These are phyloP conservation scores for Chloroceryle aenea DNA, from an alignment of 2,113 vertebrate species.

Conservation along the genomic window DNA sequence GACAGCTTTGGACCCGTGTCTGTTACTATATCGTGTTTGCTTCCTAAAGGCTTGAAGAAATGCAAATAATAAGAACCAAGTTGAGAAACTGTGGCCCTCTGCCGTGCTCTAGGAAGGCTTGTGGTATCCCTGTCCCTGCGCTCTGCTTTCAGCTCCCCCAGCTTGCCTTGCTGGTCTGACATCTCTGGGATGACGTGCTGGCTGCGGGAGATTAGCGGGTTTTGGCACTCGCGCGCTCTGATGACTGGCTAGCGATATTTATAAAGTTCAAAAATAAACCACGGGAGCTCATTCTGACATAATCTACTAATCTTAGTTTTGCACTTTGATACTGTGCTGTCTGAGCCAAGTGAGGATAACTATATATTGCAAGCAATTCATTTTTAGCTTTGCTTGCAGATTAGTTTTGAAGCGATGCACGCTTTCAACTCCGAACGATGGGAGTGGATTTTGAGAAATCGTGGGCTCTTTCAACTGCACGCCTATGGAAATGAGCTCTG, in stretches of 20 bases:
- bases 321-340: constrained; percentile 47
- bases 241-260: constrained; percentile 59
- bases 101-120: background rate
- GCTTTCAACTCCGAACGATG: constrained; percentile 13
- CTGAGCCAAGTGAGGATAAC: constrained; percentile 47
- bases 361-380: constrained; percentile 19
- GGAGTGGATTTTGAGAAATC: constrained; percentile 7
- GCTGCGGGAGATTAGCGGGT: constrained; percentile 5
- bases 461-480: background rate
- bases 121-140: background rate
- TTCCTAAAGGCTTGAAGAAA: background rate
- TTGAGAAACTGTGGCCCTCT: background rate
- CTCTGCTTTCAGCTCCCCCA: background rate
- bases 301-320: constrained; percentile 63
- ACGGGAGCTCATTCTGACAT: constrained; percentile 51
- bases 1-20: background rate
- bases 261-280: constrained; percentile 55
- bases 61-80: background rate
- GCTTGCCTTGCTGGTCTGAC: constrained; percentile 18
- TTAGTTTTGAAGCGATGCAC: background rate
- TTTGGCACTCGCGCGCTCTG: background rate
- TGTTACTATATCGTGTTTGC: background rate
- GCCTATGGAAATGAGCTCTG: background rate
- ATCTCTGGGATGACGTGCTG: constrained; percentile 15
- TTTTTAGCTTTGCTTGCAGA: constrained; percentile 62